Conservation (phyloP, 2,113 vertebrate genomes). For the Cisticola juncidis region DNA sequence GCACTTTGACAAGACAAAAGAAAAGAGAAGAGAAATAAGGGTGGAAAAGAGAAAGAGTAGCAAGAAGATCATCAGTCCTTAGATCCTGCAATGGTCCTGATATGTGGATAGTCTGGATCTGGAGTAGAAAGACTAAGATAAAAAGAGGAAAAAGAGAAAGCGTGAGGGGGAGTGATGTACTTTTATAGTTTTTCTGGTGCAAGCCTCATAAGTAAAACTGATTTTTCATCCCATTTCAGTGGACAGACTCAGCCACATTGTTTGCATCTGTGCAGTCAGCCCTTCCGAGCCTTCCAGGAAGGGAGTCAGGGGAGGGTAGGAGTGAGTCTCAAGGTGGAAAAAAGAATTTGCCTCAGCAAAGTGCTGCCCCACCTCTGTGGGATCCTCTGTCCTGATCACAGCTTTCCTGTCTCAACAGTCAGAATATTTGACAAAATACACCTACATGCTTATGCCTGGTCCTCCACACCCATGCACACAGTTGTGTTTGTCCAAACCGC, state of each 20-base stretch:
- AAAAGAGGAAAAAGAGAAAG: not conserved
- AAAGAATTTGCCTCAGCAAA: not conserved
- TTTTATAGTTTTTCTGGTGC: not conserved
- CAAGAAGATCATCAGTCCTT: not conserved
- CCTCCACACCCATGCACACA: rapidly evolving
- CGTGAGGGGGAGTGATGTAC: rapidly evolving
- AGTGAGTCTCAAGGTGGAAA: not conserved
- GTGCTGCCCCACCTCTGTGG: not conserved
- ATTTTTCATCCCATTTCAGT: not conserved
- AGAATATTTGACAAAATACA: not conserved
- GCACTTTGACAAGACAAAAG: not conserved
- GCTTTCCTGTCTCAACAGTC: not conserved
- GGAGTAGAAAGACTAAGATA: rapidly evolving
- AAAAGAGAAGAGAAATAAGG: not conserved
- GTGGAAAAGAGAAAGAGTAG: not conserved
- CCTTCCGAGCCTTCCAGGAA: not conserved
- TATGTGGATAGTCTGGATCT: not conserved
- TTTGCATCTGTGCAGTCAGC: not conserved
- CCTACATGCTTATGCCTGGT: not conserved
- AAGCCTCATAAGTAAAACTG: not conserved
- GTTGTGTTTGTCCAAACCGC: not conserved
- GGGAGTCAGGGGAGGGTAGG: too few species aligned
- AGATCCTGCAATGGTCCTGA: rapidly evolving
- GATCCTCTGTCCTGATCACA: not conserved
- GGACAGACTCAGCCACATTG: not conserved